Percentiles rank a stretch among this genome's conserved stretches.
phyloP scores from a whole-genome alignment of 1,140 invertebrate species.

The Nixonia krombeini region DNA sequence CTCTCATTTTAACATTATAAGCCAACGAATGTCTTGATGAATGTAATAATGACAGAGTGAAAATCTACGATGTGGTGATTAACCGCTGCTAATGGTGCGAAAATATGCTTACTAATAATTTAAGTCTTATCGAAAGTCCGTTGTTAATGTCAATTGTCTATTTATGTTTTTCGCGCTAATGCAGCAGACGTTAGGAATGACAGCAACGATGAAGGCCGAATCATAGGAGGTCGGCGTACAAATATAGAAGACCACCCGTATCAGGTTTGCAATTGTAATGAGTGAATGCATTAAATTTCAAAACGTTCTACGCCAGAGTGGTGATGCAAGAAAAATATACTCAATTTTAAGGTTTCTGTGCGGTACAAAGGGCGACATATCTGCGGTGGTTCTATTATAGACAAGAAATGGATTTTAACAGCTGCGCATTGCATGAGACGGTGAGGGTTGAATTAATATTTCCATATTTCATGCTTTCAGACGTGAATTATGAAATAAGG shows the following conservation, averaged over 20 bases:
- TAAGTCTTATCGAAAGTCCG: no score
- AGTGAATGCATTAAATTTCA: not conserved
- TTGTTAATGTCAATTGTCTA: constrained; percentile 4
- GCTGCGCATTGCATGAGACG: constrained; percentile 73
- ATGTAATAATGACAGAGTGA: no score
- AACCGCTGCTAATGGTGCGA: no score
- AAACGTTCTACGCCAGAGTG: not conserved
- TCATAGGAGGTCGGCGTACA: constrained; percentile 56
- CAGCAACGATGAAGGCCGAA: constrained; percentile 34
- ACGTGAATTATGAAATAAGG: not conserved
- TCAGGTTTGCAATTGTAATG: constrained; percentile 50
- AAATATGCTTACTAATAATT: no score
- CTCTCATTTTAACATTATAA: no score
- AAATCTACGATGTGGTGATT: no score
- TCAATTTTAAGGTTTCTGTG: constrained; percentile 55
- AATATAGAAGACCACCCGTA: constrained; percentile 58
- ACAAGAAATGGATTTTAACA: constrained; percentile 67
- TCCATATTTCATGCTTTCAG: not conserved
- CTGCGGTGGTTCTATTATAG: constrained; percentile 72
- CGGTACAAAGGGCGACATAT: constrained; percentile 55
- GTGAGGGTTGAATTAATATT: constrained; percentile 36
- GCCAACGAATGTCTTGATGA: no score
- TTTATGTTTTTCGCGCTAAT: no score
- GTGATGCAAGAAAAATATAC: constrained; percentile 9
- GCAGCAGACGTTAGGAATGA: not conserved